Evolutionary conservation across 2,113 vertebrate species (phyloP).

Genomic region (Labeo catla): DNA sequence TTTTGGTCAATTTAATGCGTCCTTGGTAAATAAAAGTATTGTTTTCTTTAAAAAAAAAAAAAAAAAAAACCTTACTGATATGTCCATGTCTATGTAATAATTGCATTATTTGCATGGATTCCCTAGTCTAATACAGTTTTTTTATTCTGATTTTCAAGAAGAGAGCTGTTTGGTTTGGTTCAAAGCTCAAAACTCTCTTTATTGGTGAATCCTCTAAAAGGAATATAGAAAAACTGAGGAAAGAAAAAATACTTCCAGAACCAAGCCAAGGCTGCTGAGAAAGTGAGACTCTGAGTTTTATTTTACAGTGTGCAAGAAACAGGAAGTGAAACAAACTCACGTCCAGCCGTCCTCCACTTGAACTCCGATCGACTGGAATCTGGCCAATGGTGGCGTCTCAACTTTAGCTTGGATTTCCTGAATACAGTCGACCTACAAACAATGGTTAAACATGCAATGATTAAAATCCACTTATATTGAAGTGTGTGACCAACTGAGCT

Average conservation of each 20-base stretch:
- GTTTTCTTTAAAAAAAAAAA: neutral
- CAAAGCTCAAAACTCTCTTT: neutral
- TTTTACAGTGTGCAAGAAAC: constrained; percentile 30
- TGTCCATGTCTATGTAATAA: neutral
- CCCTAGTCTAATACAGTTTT: neutral
- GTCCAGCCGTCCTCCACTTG: constrained; percentile 99
- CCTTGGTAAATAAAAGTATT: neutral
- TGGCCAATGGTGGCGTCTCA: constrained; percentile 86
- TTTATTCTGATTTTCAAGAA: neutral
- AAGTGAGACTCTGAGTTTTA: neutral
- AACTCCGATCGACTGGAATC: constrained; percentile 98
- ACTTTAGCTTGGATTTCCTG: constrained; percentile 90
- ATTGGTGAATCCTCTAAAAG: neutral
- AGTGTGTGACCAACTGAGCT: neutral
- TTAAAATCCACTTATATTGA: neutral
- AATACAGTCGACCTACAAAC: constrained; percentile 91
- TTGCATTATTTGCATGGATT: neutral
- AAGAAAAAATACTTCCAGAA: neutral
- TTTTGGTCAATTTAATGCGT: neutral
- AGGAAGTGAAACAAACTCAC: constrained; percentile 79
- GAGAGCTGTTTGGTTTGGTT: neutral
- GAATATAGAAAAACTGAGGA: neutral
- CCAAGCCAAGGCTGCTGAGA: neutral
- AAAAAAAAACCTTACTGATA: too few relatives aligned
- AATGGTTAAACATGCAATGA: too few relatives aligned